Percentiles rank a stretch among this genome's conserved stretches.
Evolutionary conservation across 53 echinoderm and acorn worm species (phyloP).

Genomic region (Holothuria leucospilota): DNA sequence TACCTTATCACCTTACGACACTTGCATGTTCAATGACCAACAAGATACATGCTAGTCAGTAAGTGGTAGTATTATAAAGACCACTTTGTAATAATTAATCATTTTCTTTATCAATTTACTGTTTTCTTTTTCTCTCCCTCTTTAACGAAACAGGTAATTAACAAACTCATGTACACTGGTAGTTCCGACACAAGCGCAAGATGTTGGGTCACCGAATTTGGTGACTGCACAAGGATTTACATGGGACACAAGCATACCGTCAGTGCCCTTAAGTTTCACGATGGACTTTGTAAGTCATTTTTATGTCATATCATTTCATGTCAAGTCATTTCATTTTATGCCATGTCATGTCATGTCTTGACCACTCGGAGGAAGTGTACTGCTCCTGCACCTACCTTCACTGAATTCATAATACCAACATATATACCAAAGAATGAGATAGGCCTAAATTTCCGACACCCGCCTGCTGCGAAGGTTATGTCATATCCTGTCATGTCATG

Average conservation of each 20-base stretch:
- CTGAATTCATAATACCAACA: too few relatives aligned
- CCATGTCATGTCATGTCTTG: too few relatives aligned
- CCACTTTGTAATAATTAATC: neutral
- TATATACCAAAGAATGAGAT: too few relatives aligned
- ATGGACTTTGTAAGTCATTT: slow-evolving; percentile 81
- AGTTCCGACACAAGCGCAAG: slow-evolving; percentile 83
- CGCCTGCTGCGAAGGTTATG: too few relatives aligned
- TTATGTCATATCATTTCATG: neutral
- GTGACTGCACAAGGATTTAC: slow-evolving; percentile 94
- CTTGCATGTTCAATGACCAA: too few relatives aligned
- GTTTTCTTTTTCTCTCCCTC: neutral
- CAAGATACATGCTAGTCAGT: too few relatives aligned
- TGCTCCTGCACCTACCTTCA: too few relatives aligned
- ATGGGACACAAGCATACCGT: slow-evolving; percentile 90
- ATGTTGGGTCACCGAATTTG: slow-evolving; percentile 98
- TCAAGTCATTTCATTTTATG: too few relatives aligned
- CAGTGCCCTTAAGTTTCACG: slow-evolving; percentile 71
- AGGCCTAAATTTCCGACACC: too few relatives aligned
- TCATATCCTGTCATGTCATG: too few relatives aligned
- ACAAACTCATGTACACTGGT: slow-evolving; percentile 97
- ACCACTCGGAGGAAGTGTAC: too few relatives aligned
- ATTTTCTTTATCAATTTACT: neutral
- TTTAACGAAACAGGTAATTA: slow-evolving; percentile 70
- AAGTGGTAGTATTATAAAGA: neutral
- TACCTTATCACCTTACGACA: too few relatives aligned